Conservation (phyloP, 2,888 invertebrate genomes). For the Lysandra bellargus region DNA sequence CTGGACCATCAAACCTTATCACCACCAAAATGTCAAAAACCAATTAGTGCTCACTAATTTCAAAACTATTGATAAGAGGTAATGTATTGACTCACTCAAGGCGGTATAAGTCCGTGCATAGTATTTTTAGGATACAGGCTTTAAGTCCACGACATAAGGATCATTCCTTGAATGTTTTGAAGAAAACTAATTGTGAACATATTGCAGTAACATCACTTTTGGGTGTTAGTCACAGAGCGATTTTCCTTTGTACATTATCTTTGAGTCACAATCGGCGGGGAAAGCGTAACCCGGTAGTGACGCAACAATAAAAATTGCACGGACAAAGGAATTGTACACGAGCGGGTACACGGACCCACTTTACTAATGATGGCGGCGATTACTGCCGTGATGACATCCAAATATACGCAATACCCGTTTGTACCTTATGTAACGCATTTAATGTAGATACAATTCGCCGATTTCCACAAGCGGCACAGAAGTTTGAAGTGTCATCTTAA, state of each 20-base stretch:
- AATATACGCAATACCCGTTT: constrained; percentile 16
- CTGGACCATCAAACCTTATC: constrained; percentile 32
- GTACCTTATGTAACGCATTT: constrained; percentile 24
- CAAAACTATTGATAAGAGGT: constrained; percentile 37
- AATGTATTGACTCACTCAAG: constrained; percentile 3
- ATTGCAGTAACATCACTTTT: constrained; percentile 5
- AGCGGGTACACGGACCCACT: constrained; percentile 56
- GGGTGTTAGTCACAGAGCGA: constrained; percentile 52
- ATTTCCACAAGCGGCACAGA: not conserved
- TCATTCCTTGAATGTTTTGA: not conserved
- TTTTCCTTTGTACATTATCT: constrained; percentile 58
- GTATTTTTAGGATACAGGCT: not conserved
- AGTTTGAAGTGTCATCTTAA: constrained; percentile 4
- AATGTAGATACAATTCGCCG: constrained; percentile 12
- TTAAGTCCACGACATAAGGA: not conserved
- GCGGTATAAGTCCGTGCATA: not conserved
- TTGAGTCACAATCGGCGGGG: constrained; percentile 70
- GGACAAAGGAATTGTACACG: constrained; percentile 73
- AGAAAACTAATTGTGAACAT: not conserved
- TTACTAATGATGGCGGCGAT: constrained; percentile 41
- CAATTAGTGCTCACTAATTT: constrained; percentile 39
- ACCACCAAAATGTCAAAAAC: constrained; percentile 26
- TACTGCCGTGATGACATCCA: constrained; percentile 25
- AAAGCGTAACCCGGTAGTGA: constrained; percentile 71
- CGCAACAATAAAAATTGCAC: constrained; percentile 74